Conservation (phyloP, 2,797 vertebrate genomes). For the Rhynchotus rufescens region DNA sequence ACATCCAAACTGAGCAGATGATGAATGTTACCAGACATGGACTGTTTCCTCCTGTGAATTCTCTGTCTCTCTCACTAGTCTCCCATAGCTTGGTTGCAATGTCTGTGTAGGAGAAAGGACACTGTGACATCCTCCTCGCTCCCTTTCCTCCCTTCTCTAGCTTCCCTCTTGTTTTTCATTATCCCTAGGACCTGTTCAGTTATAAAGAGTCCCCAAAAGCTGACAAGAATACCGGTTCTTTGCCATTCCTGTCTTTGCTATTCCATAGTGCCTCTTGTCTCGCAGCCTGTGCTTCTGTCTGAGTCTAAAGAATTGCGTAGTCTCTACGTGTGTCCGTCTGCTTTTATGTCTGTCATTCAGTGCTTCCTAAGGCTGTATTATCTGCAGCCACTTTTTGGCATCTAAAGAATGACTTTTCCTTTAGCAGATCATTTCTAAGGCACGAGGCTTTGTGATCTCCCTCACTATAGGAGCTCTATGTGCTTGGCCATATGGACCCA, state of each 20-base stretch:
- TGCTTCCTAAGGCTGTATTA: accelerated
- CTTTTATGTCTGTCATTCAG: background rate
- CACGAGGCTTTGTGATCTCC: accelerated
- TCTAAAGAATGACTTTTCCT: background rate
- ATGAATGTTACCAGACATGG: background rate
- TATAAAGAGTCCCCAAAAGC: background rate
- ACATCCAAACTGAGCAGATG: background rate
- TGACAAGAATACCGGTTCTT: accelerated
- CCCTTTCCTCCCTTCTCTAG: background rate
- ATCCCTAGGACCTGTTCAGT: background rate
- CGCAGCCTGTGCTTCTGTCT: background rate
- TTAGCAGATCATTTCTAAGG: background rate
- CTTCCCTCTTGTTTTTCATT: background rate
- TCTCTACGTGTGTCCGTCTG: background rate
- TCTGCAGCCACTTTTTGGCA: background rate
- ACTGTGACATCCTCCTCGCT: background rate
- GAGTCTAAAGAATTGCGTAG: background rate
- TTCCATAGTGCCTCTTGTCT: background rate
- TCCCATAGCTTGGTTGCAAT: background rate
- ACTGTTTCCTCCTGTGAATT: background rate
- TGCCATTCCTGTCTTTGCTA: background rate
- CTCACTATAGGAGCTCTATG: background rate
- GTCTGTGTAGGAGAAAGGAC: background rate
- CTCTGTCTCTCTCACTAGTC: background rate
- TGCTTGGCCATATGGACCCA: accelerated